A percentile compares a stretch with the other conserved stretches of the same genome.
Conservation (phyloP, 2,797 vertebrate genomes). For the Petrocephalus sullivani region DNA sequence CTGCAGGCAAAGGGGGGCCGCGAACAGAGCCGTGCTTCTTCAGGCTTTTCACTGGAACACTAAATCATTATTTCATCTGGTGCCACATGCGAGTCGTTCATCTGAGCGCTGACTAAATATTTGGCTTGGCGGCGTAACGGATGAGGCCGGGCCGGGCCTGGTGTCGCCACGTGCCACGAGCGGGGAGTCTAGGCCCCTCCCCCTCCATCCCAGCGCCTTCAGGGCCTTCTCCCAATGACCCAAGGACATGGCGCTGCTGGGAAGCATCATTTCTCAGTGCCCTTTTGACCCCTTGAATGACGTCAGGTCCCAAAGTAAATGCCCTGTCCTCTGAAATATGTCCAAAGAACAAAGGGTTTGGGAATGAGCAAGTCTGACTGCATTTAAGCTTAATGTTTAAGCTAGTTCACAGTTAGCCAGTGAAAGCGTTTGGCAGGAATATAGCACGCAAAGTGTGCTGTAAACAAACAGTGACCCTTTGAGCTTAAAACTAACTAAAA, state of each 20-base stretch:
- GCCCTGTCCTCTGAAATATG: neutral
- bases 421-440: neutral
- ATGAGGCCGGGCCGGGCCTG: neutral
- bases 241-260: neutral
- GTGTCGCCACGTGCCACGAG: neutral
- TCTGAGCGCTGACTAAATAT: constrained; percentile 16
- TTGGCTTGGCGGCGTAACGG: neutral
- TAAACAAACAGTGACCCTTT: neutral
- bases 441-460: neutral
- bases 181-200: neutral
- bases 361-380: neutral
- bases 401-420: neutral
- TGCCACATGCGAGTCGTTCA: constrained; percentile 1
- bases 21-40: neutral
- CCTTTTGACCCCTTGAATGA: neutral
- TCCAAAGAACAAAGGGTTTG: neutral
- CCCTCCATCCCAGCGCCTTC: neutral
- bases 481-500: neutral
- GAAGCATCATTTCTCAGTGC: neutral
- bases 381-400: constrained; percentile 12
- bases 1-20: neutral
- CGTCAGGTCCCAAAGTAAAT: neutral
- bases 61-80: constrained; percentile 11
- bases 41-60: neutral
- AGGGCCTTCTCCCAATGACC: neutral